phyloP scores from a whole-genome alignment of 1,140 invertebrate species.

The Drosophila teissieri region DNA sequence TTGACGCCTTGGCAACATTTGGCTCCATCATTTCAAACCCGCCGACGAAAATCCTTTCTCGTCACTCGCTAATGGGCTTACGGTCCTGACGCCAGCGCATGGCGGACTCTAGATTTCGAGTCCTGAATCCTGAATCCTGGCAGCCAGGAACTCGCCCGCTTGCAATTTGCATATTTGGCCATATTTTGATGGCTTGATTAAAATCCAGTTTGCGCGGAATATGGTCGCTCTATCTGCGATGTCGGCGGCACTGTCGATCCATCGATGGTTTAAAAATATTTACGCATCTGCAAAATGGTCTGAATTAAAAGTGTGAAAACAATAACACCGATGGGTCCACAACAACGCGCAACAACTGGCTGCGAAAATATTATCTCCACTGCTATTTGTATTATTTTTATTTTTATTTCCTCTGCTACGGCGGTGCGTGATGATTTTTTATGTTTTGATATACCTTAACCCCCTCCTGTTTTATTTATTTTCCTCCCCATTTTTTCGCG shows the following conservation, averaged over 20 bases:
- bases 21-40: constrained; percentile 62
- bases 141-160: neutral
- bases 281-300: constrained; percentile 57
- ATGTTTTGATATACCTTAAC: constrained; percentile 36
- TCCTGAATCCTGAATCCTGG: neutral
- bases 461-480: constrained; percentile 29
- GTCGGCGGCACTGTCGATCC: neutral
- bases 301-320: constrained; percentile 61
- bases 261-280: constrained; percentile 47
- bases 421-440: constrained; percentile 33
- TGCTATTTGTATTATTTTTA: constrained; percentile 51
- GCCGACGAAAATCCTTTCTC: constrained; percentile 69
- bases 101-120: neutral
- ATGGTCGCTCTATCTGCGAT: constrained; percentile 7
- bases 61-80: constrained; percentile 66
- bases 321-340: constrained; percentile 12
- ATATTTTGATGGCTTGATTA: constrained; percentile 55
- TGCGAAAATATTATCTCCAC: constrained; percentile 69
- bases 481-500: constrained; percentile 21
- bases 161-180: constrained; percentile 47
- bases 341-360: constrained; percentile 34
- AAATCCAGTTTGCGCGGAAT: constrained; percentile 32
- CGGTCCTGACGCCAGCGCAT: constrained; percentile 2
- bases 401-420: constrained; percentile 29
- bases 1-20: constrained; percentile 77